These are phyloP conservation scores for Drosophila nikananu DNA, from an alignment of 1,140 invertebrate genomes.

Conservation along the genomic window DNA sequence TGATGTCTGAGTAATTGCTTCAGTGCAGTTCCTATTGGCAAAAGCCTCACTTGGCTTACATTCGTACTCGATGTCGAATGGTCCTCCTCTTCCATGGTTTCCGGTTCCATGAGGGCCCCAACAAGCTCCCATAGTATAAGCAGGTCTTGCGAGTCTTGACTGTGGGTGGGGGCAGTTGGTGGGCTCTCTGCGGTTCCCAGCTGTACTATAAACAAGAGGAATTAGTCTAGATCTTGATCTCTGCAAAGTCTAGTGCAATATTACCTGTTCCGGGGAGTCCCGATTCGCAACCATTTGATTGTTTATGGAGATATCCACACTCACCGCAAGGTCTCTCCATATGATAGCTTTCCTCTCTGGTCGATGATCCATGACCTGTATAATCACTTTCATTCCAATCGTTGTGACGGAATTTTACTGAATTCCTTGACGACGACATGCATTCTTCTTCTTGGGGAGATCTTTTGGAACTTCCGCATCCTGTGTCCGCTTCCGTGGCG, in stretches of 20 bases:
- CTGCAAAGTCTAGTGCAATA: background rate
- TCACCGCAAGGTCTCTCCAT: background rate
- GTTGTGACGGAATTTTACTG: too few species aligned
- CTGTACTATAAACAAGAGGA: slow-evolving; percentile 7
- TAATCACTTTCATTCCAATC: background rate
- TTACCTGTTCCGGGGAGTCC: background rate
- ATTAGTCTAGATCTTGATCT: slow-evolving; percentile 2
- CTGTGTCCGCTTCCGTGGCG: background rate
- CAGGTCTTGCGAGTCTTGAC: background rate
- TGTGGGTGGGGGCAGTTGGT: background rate
- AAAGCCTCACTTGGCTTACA: background rate
- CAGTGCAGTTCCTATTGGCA: background rate
- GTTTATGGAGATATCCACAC: background rate
- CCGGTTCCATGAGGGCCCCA: background rate
- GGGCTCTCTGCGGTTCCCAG: background rate
- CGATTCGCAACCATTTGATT: background rate
- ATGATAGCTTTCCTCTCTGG: background rate
- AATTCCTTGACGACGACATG: background rate
- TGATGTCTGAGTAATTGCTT: slow-evolving; percentile 20
- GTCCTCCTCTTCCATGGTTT: background rate
- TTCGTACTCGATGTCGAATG: background rate
- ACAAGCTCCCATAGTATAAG: background rate
- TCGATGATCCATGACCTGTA: background rate
- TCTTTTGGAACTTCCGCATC: background rate
- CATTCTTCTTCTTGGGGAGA: too few species aligned